Percentiles rank a stretch among this genome's conserved stretches.
Evolutionary conservation across 2,888 invertebrate species (phyloP).

Genomic region (Tinea pellionella): DNA sequence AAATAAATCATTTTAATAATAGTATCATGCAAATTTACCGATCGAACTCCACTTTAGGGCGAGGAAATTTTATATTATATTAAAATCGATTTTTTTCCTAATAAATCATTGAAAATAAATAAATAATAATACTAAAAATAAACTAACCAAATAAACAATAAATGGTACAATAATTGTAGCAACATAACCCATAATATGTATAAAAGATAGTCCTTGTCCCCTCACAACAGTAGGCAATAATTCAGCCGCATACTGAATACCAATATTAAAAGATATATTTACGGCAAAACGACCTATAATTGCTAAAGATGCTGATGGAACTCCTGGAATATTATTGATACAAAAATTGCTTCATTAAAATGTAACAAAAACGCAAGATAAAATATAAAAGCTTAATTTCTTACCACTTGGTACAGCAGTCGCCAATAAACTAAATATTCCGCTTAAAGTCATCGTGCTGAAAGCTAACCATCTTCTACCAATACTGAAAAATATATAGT

Average conservation of each 20-base stretch:
- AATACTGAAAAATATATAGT: constrained; percentile 71
- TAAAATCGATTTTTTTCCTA: too few relatives aligned
- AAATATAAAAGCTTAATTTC: too few relatives aligned
- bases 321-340: constrained; percentile 55
- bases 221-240: constrained; percentile 86
- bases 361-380: constrained; percentile 20
- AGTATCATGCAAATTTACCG: too few relatives aligned
- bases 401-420: constrained; percentile 77
- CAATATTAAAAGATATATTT: constrained; percentile 89
- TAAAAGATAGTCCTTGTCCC: constrained; percentile 85
- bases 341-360: too few relatives aligned
- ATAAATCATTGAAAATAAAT: constrained; percentile 18
- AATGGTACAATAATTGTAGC: constrained; percentile 86
- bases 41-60: too few relatives aligned
- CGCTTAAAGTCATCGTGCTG: constrained; percentile 81
- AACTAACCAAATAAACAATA: constrained; percentile 82
- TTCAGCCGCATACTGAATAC: constrained; percentile 89
- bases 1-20: constrained; percentile 18
- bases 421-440: constrained; percentile 82
- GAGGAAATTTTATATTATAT: too few relatives aligned
- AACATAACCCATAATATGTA: constrained; percentile 86
- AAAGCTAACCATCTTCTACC: constrained; percentile 89
- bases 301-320: constrained; percentile 79
- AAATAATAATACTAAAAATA: not conserved
- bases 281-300: constrained; percentile 86